Conservation (phyloP, 30 jellyfish, hydroid and myxozoan species). For the Hydra vulgaris region DNA sequence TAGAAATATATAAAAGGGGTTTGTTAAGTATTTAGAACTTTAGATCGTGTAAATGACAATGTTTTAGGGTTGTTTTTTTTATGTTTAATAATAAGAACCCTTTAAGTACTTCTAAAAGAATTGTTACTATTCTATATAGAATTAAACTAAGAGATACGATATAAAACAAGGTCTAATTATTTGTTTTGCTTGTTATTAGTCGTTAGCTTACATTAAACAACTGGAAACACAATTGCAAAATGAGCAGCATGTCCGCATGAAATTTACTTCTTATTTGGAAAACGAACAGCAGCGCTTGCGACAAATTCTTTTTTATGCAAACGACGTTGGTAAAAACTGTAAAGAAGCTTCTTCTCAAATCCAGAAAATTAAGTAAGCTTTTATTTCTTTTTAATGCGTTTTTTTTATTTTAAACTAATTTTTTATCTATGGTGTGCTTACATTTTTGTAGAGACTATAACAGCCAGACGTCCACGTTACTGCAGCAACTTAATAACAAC, state of each 20-base stretch:
- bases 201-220: slow-evolving; percentile 68
- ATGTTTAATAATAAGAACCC: too few species aligned
- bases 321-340: slow-evolving; percentile 28
- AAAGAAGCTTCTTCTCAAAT: slow-evolving; percentile 27
- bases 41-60: too few species aligned
- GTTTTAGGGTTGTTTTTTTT: too few species aligned
- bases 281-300: slow-evolving; percentile 69
- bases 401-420: too few species aligned
- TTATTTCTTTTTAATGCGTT: neutral
- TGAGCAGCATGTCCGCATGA: slow-evolving; percentile 72
- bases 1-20: too few species aligned
- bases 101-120: too few species aligned
- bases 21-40: too few species aligned
- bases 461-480: slow-evolving; percentile 17
- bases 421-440: neutral
- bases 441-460: slow-evolving; percentile 7
- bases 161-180: too few species aligned
- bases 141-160: too few species aligned
- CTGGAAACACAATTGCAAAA: slow-evolving; percentile 60
- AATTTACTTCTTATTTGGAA: slow-evolving; percentile 61
- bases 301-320: slow-evolving; percentile 29
- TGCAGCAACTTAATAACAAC: slow-evolving; percentile 6
- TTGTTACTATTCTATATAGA: too few species aligned
- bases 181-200: slow-evolving; percentile 24
- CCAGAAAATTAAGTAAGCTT: slow-evolving; percentile 21